Conservation (phyloP, 2,797 vertebrate genomes). For the Serranus cabrilla region DNA sequence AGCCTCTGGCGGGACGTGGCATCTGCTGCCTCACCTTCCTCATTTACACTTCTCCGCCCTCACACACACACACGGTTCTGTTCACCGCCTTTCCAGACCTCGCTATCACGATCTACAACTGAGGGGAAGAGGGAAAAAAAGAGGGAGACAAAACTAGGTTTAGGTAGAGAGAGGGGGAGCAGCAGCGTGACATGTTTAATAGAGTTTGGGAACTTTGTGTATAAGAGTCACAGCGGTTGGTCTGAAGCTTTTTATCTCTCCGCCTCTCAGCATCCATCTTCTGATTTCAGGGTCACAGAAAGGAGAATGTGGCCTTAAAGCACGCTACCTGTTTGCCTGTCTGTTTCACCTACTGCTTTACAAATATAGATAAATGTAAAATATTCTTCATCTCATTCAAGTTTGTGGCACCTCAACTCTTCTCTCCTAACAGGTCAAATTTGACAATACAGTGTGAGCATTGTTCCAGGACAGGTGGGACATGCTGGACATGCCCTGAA, state of each 20-base stretch:
- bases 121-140: constrained; percentile 36
- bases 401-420: background rate
- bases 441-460: background rate
- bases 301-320: constrained; percentile 55
- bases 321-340: background rate
- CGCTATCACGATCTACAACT: constrained; percentile 65
- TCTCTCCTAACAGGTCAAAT: constrained; percentile 3
- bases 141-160: constrained; percentile 40
- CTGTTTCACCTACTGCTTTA: background rate
- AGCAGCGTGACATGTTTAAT: constrained; percentile 84
- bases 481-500: constrained; percentile 1
- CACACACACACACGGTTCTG: constrained; percentile 66
- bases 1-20: constrained; percentile 99
- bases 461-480: background rate
- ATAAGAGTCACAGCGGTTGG: constrained; percentile 73
- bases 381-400: background rate
- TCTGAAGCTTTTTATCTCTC: constrained; percentile 55
- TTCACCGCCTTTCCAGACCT: constrained; percentile 81
- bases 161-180: constrained; percentile 66
- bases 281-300: constrained; percentile 62
- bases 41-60: constrained; percentile 85
- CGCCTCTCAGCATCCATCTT: constrained; percentile 44
- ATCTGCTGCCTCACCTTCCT: constrained; percentile 94
- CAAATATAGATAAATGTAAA: background rate
- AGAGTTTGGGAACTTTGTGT: constrained; percentile 80